Conservation (phyloP, 2,888 invertebrate species). For the Ennomos erosarius region DNA sequence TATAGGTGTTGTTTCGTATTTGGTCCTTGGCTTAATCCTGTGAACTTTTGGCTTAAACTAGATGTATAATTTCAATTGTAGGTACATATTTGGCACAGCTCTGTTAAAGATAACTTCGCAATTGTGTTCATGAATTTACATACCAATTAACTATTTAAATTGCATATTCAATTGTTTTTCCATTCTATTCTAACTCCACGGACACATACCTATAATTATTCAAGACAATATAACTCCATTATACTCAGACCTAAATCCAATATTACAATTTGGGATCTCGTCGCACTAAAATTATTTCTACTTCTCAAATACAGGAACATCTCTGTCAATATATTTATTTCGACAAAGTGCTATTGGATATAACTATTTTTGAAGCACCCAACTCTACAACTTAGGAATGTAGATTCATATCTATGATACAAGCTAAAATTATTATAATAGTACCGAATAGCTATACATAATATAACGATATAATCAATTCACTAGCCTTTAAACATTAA, state of each 20-base stretch:
- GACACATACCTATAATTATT: conserved; percentile 11
- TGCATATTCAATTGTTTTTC: conserved; percentile 16
- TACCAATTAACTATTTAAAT: conserved; percentile 20
- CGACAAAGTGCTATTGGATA: conserved; percentile 3
- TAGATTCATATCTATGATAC: conserved; percentile 27
- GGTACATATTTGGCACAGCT: conserved; percentile 10
- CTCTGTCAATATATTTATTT: not conserved
- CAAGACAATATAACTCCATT: conserved; percentile 14
- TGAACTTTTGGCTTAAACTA: not conserved
- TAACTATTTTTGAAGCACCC: conserved; percentile 1
- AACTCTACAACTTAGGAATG: conserved; percentile 19
- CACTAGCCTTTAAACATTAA: conserved; percentile 13
- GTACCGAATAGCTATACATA: conserved; percentile 3
- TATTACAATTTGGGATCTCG: not conserved
- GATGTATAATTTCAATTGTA: conserved; percentile 7
- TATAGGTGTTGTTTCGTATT: too few relatives aligned
- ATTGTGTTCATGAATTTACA: not conserved
- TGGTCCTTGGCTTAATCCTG: not conserved
- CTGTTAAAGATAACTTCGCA: conserved; percentile 12
- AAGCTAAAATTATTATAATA: conserved; percentile 10
- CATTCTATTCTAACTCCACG: conserved; percentile 1
- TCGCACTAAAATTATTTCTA: not conserved
- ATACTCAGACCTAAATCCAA: too few relatives aligned
- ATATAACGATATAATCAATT: conserved; percentile 25
- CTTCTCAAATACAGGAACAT: too few relatives aligned